Evolutionary conservation across 2,113 vertebrate species (phyloP), one percentile per base, ranked within the genome.

Genomic region (Ciconia maguari): DNA sequence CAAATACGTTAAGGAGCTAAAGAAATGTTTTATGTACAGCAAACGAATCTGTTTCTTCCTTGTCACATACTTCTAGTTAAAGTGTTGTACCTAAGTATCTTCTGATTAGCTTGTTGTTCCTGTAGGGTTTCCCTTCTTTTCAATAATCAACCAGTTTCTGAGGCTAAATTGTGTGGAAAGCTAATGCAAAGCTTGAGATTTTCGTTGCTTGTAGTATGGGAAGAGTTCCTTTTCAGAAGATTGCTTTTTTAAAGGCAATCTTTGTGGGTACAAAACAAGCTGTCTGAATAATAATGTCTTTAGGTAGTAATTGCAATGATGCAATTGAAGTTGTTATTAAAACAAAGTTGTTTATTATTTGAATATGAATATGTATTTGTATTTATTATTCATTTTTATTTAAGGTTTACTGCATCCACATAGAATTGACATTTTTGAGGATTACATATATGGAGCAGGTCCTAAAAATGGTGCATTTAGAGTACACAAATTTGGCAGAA

Each of bases 341-440:
- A 29, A 32, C 11, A 26, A 70, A 58, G 25, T 27, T 48, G 0
- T 10, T 75, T 51, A 21, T 32, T 60, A 60, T 71, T 70, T 64
- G 5, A 55, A 42, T 46, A 16, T n/a, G 9, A 70, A 34, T 76
- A 51, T 42, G 11, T 72, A 21, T 77, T 57, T 51, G 6, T 36
- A 7, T 64, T 89, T 36, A 8, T 68, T 83, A 3, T 34, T 90
- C 46, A 46, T 92, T 95, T 80, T 95, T 89, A 55, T 97, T 97
- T 26, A 96, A 99, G 99, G 99, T 74, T 98, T 99, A 83, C 97
- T 99, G 32, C 99, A 99, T 94, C 99, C 99, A 48, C 99, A 99
- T 74, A 99, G 99, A 95, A 99, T 99, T 93, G 99, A 99, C 93
- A 71, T 99, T 97, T 99, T 99, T 98, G 99, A 99, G 96, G 99